Evolutionary conservation across 2,888 invertebrate genomes (phyloP), one percentile per base, ranked within the genome.

Genomic region (Drosophila paramelanica): DNA sequence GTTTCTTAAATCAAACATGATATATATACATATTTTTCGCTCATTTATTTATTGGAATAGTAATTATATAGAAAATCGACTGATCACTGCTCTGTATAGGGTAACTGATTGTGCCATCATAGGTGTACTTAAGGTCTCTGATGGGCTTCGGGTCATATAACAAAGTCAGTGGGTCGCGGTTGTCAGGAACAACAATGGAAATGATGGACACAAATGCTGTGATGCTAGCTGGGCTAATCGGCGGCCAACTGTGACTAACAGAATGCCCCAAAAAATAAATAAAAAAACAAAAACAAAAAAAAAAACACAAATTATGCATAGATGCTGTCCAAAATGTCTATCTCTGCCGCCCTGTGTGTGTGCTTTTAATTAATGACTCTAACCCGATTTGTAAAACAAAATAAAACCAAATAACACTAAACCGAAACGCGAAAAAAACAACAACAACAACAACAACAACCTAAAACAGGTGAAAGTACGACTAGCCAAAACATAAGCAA

Each of bases 301-400:
- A 56, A 5, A 14, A 0, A 46, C 7, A 50, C 11, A 58, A 6
- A 36, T 6, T 25, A 23, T n/a, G 31, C 13, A 50, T 36, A 43
- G 73, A 57, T 70, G 73, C 57, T 67, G 53, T 14, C 36, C 42
- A n/a, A 67, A 27, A 36, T 36, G 50, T 17, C 14, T 17, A 11
- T 23, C 31, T 25, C 20, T 7, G 11, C n/a, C 20, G 23, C 31
- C 17, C 43, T 38, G 8, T 57, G 43, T 57, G 43, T 58, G 73
- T 73, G 62, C 53, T 47, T 64, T 80, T 79, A 78, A 81, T 79
- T 79, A 79, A 79, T 79, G 79, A 81, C 74, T 74, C 64, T 81
- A 78, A 78, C 79, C 81, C 78, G 71, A 81, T 78, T 81, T 78
- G 81, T 78, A 71, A 81, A 81, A 66, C 71, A 81, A 74, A 67